phyloP scores from a whole-genome alignment of 2,888 invertebrate genomes.

The Pecten maximus region DNA sequence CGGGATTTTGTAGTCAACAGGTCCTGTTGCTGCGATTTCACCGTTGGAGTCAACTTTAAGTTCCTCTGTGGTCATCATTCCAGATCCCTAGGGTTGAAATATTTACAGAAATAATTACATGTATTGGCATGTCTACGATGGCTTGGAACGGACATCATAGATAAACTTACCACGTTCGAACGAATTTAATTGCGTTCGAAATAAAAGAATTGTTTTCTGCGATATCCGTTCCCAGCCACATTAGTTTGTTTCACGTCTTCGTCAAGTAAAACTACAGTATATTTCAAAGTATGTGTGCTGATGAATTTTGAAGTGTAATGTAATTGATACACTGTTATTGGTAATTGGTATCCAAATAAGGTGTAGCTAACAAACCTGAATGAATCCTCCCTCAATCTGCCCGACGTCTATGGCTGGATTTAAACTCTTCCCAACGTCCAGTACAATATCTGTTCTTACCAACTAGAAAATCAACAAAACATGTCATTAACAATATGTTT shows the following conservation, averaged over 20 bases:
- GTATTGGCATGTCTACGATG: too few relatives aligned
- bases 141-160: too few relatives aligned
- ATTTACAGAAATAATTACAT: too few relatives aligned
- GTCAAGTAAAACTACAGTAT: too few relatives aligned
- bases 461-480: constrained; percentile 59
- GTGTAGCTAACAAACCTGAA: constrained; percentile 61
- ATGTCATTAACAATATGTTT: too few relatives aligned
- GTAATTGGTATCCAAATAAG: not conserved
- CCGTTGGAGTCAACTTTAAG: not conserved
- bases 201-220: too few relatives aligned
- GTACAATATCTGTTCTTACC: constrained; percentile 71
- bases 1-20: constrained; percentile 49
- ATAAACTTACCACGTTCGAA: too few relatives aligned
- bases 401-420: constrained; percentile 77
- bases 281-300: not conserved
- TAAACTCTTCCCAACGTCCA: constrained; percentile 75
- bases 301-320: not conserved
- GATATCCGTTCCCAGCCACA: too few relatives aligned
- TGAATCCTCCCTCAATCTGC: constrained; percentile 76
- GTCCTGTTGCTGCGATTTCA: not conserved
- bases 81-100: not conserved
- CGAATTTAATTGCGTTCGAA: too few relatives aligned
- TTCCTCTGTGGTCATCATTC: not conserved
- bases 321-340: too few relatives aligned
- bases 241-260: too few relatives aligned